phyloP scores from a whole-genome alignment of 2,113 vertebrate species.

The Lamprologus lemairii region DNA sequence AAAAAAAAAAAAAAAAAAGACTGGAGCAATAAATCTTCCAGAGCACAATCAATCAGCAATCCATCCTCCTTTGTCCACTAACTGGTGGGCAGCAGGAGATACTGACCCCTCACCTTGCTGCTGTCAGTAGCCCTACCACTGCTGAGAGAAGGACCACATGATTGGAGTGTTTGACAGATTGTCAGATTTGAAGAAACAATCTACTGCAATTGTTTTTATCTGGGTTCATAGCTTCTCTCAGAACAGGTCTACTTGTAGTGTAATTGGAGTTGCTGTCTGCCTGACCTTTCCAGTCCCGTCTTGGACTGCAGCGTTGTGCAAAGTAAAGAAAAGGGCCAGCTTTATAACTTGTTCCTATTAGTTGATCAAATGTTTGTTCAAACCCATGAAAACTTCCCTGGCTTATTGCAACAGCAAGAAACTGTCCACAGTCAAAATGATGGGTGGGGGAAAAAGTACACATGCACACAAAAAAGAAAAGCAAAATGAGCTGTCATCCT shows the following conservation, averaged over 20 bases:
- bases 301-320: background rate
- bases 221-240: background rate
- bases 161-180: background rate
- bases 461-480: background rate
- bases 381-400: background rate
- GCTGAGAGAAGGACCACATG: background rate
- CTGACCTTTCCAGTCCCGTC: background rate
- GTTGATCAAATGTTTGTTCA: conserved; percentile 10
- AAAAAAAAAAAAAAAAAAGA: background rate
- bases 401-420: background rate
- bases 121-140: conserved; percentile 4
- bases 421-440: conserved; percentile 10
- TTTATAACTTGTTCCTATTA: background rate
- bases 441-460: background rate
- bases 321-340: background rate
- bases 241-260: background rate
- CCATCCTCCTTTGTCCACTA: background rate
- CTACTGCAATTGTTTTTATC: background rate
- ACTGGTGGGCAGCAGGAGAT: conserved; percentile 17
- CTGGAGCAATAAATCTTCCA: conserved; percentile 29
- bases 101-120: conserved; percentile 27
- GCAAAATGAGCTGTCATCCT: conserved; percentile 38
- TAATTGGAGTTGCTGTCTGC: background rate
- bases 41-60: conserved; percentile 25
- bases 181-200: background rate